phyloP scores from a whole-genome alignment of 2,888 invertebrate species.

The Atethmia centrago region DNA sequence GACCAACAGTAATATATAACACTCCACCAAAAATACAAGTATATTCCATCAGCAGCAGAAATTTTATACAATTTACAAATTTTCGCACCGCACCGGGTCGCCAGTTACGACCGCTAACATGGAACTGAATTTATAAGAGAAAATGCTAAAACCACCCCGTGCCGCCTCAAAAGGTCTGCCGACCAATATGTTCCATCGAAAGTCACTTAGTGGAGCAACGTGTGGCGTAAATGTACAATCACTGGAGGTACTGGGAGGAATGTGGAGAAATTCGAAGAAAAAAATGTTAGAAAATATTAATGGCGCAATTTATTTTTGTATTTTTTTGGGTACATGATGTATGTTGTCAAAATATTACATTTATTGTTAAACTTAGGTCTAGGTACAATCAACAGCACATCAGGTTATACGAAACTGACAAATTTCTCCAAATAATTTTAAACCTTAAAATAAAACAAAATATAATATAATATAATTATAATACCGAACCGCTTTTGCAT shows the following conservation, averaged over 20 bases:
- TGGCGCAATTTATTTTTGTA: background rate
- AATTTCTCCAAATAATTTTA: no score
- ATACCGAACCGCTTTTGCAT: no score
- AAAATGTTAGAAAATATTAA: slow-evolving; percentile 33
- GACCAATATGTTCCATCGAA: slow-evolving; percentile 86
- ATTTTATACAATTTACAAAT: slow-evolving; percentile 71
- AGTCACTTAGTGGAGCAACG: slow-evolving; percentile 84
- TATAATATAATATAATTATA: no score
- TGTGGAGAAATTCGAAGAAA: slow-evolving; percentile 58
- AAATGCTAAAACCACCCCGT: slow-evolving; percentile 85
- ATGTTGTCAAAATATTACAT: no score
- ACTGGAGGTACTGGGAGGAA: slow-evolving; percentile 68
- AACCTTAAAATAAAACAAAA: no score
- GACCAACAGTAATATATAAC: slow-evolving; percentile 44
- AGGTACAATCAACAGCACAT: no score
- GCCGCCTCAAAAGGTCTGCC: slow-evolving; percentile 76
- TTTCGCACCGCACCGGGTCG: slow-evolving; percentile 60
- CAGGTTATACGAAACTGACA: no score
- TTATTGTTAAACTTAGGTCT: no score
- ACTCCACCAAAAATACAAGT: slow-evolving; percentile 46
- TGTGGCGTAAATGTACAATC: slow-evolving; percentile 70
- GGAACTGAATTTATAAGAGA: slow-evolving; percentile 78
- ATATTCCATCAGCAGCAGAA: slow-evolving; percentile 48
- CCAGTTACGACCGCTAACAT: slow-evolving; percentile 65
- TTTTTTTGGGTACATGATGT: no score